These are phyloP conservation scores for Odontomyia ornata DNA, from an alignment of 2,888 invertebrate genomes.

Conservation along the genomic window DNA sequence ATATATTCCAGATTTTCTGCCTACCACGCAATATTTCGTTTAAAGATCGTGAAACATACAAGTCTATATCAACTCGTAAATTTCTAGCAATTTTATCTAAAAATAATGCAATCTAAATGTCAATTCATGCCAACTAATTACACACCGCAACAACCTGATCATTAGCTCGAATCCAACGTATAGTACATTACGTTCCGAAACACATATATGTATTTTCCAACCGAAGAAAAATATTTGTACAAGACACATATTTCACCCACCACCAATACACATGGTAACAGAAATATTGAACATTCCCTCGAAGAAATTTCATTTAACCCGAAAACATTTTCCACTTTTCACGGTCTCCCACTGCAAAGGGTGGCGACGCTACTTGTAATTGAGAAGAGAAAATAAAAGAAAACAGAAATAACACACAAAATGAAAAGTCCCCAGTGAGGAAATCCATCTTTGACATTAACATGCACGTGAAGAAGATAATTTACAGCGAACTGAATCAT, in stretches of 20 bases:
- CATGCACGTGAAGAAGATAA: constrained; percentile 1
- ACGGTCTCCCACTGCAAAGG: not conserved
- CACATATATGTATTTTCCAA: not conserved
- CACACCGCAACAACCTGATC: constrained; percentile 36
- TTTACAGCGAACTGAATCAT: not conserved
- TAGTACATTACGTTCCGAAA: constrained; percentile 5
- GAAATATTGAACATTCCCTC: not conserved
- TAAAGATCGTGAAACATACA: not conserved
- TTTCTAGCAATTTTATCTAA: constrained; percentile 12
- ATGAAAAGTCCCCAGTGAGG: not conserved
- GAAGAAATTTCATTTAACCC: not conserved
- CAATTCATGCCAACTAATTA: constrained; percentile 42
- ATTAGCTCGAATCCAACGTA: constrained; percentile 15
- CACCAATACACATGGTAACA: not conserved
- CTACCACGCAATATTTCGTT: not conserved
- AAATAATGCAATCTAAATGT: constrained; percentile 37
- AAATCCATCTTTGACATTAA: constrained; percentile 5
- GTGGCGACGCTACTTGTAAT: no score
- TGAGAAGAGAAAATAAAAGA: not conserved
- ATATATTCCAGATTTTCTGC: not conserved
- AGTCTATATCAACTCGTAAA: constrained; percentile 6
- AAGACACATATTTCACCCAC: not conserved
- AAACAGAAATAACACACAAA: not conserved
- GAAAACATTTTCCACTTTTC: constrained; percentile 1
- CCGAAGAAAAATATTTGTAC: not conserved